phyloP scores from a whole-genome alignment of 2,797 vertebrate species.

The Tamandua tetradactyla region DNA sequence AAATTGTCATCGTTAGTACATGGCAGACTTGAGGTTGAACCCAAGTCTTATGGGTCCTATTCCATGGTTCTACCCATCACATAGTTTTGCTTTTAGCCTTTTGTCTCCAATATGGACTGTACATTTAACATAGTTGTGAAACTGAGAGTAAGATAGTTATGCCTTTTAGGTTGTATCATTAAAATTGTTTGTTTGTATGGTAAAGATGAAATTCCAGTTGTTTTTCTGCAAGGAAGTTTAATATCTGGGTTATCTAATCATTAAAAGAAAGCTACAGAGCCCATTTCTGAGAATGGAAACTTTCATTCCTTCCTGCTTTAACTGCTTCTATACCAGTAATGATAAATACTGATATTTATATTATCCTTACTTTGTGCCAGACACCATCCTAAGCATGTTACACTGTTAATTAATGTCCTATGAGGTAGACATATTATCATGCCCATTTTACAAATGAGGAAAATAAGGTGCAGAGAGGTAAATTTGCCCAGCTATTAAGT shows the following conservation, averaged over 20 bases:
- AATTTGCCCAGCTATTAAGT: background rate
- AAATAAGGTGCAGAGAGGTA: constrained; percentile 22
- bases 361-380: background rate
- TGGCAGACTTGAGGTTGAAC: background rate
- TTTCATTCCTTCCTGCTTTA: background rate
- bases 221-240: constrained; percentile 47
- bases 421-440: background rate
- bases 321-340: background rate
- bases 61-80: background rate
- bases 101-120: background rate
- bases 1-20: background rate
- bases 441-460: constrained; percentile 33
- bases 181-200: background rate
- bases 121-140: constrained; percentile 1
- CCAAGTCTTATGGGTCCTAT: background rate
- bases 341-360: background rate
- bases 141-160: background rate
- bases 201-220: background rate
- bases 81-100: constrained; percentile 7
- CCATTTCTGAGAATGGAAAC: background rate
- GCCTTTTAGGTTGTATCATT: background rate
- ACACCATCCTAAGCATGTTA: background rate
- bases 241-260: background rate
- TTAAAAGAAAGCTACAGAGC: background rate
- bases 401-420: background rate